phyloP scores from a whole-genome alignment of 2,888 invertebrate species.

The Pandemis heparana region DNA sequence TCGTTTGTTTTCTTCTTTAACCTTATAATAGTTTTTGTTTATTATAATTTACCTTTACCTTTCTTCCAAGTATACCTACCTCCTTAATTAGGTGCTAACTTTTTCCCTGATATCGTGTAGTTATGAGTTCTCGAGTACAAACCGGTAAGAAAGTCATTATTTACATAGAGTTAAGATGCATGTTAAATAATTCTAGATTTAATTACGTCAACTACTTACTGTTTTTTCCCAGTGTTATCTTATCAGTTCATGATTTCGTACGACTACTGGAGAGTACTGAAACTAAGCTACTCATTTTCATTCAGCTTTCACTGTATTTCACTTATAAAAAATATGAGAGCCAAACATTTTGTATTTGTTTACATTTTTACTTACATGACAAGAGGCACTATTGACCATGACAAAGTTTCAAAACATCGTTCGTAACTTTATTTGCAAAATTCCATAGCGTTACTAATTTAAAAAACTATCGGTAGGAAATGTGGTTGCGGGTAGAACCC shows the following conservation, averaged over 20 bases:
- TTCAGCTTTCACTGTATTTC: too few species aligned
- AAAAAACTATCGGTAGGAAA: too few species aligned
- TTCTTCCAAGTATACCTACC: not conserved
- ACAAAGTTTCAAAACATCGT: too few species aligned
- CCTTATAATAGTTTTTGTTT: not conserved
- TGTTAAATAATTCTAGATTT: not conserved
- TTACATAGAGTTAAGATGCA: slow-evolving; percentile 27
- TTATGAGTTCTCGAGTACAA: slow-evolving; percentile 64
- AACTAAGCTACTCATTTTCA: too few species aligned
- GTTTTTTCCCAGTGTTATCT: not conserved
- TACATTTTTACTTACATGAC: too few species aligned
- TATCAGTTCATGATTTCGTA: not conserved
- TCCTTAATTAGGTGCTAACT: not conserved
- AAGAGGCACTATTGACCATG: too few species aligned
- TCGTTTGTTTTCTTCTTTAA: not conserved
- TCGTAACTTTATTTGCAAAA: too few species aligned
- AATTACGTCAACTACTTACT: not conserved
- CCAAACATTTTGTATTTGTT: too few species aligned
- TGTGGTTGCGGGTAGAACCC: too few species aligned
- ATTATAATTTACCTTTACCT: not conserved
- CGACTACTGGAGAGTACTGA: too few species aligned
- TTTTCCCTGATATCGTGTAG: slow-evolving; percentile 7
- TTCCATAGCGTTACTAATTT: too few species aligned
- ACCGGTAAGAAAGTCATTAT: slow-evolving; percentile 60
- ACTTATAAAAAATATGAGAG: too few species aligned